Conservation (phyloP, 1,140 invertebrate species). For the Drosophila paulistorum region DNA sequence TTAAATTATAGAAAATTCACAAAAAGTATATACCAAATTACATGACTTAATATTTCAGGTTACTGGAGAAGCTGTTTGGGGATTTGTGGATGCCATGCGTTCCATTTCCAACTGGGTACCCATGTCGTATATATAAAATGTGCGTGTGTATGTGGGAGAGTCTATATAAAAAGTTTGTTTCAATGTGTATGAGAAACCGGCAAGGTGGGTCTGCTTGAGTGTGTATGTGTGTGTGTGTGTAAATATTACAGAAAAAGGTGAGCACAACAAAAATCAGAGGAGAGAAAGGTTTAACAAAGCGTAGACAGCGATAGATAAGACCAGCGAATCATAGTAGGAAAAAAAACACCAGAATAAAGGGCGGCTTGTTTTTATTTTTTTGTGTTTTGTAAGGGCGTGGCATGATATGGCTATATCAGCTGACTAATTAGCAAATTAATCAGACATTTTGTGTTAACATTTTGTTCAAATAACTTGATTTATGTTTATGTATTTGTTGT, state of each 20-base stretch:
- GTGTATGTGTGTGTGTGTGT: conserved; percentile 41
- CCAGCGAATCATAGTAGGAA: background rate
- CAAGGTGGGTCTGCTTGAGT: conserved; percentile 38
- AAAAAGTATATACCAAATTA: background rate
- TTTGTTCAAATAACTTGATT: conserved; percentile 2
- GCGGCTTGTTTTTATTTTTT: background rate
- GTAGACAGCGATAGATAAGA: conserved; percentile 13
- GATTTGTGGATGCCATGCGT: background rate
- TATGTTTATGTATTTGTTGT: background rate
- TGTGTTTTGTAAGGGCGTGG: conserved; percentile 9
- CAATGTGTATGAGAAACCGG: conserved; percentile 55
- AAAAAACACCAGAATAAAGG: conserved; percentile 11
- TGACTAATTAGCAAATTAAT: conserved; percentile 22
- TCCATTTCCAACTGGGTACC: conserved; percentile 12
- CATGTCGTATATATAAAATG: conserved; percentile 40
- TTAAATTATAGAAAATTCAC: background rate
- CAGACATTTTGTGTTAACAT: conserved; percentile 7
- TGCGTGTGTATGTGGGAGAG: conserved; percentile 15
- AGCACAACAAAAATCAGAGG: conserved; percentile 73
- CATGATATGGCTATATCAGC: conserved; percentile 1
- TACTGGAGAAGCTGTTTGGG: background rate
- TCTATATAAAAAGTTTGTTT: conserved; percentile 28
- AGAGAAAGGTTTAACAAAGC: conserved; percentile 49
- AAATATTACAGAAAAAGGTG: conserved; percentile 68
- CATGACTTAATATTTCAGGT: background rate